phyloP scores from a whole-genome alignment of 2,888 invertebrate species.

The Zygothrica quintamaculata region DNA sequence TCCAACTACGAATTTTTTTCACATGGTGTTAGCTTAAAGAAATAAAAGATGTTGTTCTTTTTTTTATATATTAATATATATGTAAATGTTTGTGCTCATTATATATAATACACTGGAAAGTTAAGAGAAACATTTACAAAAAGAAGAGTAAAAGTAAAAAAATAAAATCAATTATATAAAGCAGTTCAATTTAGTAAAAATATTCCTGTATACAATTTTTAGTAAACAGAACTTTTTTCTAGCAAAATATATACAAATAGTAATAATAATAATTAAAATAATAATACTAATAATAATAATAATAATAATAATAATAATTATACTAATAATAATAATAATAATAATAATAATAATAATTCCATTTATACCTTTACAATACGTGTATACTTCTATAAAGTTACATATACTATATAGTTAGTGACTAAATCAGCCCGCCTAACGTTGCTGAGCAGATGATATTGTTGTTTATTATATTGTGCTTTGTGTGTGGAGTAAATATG shows the following conservation, averaged over 20 bases:
- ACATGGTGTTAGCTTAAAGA: conserved; percentile 66
- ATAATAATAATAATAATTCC: conserved; percentile 27
- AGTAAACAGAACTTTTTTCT: conserved; percentile 62
- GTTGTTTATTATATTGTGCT: conserved; percentile 29
- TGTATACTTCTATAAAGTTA: conserved; percentile 44
- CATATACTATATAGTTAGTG: conserved; percentile 59
- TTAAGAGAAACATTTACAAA: conserved; percentile 13
- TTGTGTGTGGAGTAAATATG: neutral
- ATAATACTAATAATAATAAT: too few species aligned
- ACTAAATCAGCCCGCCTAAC: conserved; percentile 73
- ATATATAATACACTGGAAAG: conserved; percentile 16
- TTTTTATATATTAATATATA: too few species aligned
- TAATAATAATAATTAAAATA: too few species aligned
- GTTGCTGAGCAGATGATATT: conserved; percentile 55
- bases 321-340: too few species aligned
- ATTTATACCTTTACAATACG: conserved; percentile 66
- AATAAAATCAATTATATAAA: conserved; percentile 17
- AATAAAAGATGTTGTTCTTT: too few species aligned
- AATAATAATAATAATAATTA: too few species aligned
- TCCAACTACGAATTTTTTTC: conserved; percentile 72
- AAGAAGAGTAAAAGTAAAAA: conserved; percentile 14
- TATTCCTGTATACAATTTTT: conserved; percentile 73
- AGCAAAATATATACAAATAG: conserved; percentile 67
- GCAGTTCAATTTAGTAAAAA: conserved; percentile 65
- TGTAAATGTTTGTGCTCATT: conserved; percentile 51